Evolutionary conservation across 2,888 invertebrate species (phyloP).

Genomic region (Agrenia bidenticulata): DNA sequence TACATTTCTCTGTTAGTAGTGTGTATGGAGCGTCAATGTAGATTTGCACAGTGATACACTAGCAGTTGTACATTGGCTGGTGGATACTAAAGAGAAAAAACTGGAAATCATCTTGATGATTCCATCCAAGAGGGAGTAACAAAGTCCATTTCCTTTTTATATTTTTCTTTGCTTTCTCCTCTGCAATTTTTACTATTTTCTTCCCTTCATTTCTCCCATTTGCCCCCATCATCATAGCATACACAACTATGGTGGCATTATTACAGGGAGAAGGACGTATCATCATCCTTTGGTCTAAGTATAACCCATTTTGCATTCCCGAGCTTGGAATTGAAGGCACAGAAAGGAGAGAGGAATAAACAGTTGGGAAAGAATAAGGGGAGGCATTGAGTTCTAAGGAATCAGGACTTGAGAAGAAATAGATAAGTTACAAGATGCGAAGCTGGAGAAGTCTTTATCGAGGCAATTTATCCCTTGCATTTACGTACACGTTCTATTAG

Average conservation of each 20-base stretch:
- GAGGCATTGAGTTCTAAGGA: not conserved
- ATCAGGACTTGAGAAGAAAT: not conserved
- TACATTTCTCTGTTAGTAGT: too few relatives aligned
- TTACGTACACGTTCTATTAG: conserved; percentile 16
- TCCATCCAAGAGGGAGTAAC: conserved; percentile 20
- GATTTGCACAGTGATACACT: not conserved
- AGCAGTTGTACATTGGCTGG: too few relatives aligned
- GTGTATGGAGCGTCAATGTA: too few relatives aligned
- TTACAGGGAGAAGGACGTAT: not conserved
- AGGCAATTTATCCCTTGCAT: conserved; percentile 47
- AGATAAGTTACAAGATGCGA: not conserved
- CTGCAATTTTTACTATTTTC: not conserved
- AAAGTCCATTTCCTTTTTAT: conserved; percentile 31
- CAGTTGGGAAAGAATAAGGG: not conserved
- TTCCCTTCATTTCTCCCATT: not conserved
- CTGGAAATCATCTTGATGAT: conserved; percentile 1
- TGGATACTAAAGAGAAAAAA: not conserved
- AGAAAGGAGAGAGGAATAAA: not conserved
- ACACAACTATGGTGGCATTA: too few relatives aligned
- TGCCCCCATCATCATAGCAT: not conserved
- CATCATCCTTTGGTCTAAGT: not conserved
- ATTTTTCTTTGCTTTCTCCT: conserved; percentile 22
- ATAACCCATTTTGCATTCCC: conserved; percentile 1
- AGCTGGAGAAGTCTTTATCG: conserved; percentile 43
- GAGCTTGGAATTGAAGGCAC: not conserved